Evolutionary conservation across 2,888 invertebrate species (phyloP), one percentile per base, ranked within the genome.

Genomic region (Coenonympha arcania): DNA sequence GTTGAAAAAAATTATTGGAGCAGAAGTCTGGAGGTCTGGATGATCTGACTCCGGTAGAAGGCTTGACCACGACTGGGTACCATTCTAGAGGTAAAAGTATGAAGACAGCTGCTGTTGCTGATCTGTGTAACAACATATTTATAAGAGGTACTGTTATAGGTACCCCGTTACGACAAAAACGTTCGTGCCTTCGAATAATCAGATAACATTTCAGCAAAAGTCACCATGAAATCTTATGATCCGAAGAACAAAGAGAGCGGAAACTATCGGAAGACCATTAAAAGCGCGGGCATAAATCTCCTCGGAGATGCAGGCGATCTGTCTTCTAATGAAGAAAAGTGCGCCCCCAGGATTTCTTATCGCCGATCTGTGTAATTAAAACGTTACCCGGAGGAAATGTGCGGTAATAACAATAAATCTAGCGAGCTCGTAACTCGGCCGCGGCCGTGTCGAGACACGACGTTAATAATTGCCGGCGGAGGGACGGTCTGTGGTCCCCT

Each of bases 321-420:
- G 74, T 84, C 84, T 84, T 79, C 68, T 85, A 85, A 86, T 86
- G 85, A 86, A 86, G 86, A 85, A 84, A 85, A 85, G 86, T 86
- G 84, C 81, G 84, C 81, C 77, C 77, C 69, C 73, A 68, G 77
- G 81, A 83, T 85, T 80, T 63, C 85, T 86, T 85, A 85, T 85
- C 81, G 78, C 61, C 84, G 85, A 86, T 85, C 86, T 80, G 77
- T 80, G 86, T 86, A 86, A 86, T 86, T 86, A 85, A 85, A 86
- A 85, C 84, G 86, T 85, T 83, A 77, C 85, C 81, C 84, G 73
- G 69, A 85, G 85, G 85, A 85, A 85, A 85, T 80, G 82, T 76
- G 73, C 71, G 76, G 85, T 75, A 84, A 85, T 86, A 84, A 85
- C 82, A 76, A 81, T 86, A 86, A 86, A 86, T 86, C 84, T 79